Evolutionary conservation across 2,113 vertebrate genomes (phyloP), one percentile per base, ranked within the genome.

Genomic region (Zosterops japonicus): DNA sequence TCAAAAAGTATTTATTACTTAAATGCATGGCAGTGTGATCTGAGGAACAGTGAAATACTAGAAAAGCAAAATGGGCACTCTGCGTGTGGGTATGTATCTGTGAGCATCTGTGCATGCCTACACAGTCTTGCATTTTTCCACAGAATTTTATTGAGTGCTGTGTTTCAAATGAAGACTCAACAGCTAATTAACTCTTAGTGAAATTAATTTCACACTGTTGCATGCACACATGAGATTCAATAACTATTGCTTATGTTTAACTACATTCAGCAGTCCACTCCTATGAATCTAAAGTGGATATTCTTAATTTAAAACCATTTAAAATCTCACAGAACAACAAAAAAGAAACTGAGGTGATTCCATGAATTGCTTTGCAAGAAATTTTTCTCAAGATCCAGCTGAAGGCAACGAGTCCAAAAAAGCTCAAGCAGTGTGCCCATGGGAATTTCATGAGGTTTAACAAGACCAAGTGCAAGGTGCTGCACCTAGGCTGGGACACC

Each of bases 101-200:
- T 33, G 47, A 10, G 4, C 11, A 24, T 53, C 42, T 83, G 33
- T 47, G 46, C 42, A 12, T 35, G 44, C 52, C 68, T 41, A 41
- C 50, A 29, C 5, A 47, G 35, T 47, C 39, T 55, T 8, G 2
- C 25, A 35, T 93, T 79, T 93, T 94, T 91, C 56, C 12, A 39
- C 35, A 50, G 33, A 24, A n/a, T 94, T 95, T 96, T 56, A 75
- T 52, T 2, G 5, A 61, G 23, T 25, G 6, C 33, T 80, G 23
- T 52, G 31, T 69, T 89, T 41, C 78, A 94, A 95, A 93, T 25
- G 16, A 90, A 44, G 29, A 50, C 29, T 87, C 64, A 95, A 74
- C 27, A 91, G 49, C 19, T 75, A 47, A 42, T 39, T 41, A 85
- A 67, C 36, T 22, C 64, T 57, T 64, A 35, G 33, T 82, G 78